Conservation (phyloP, 35 echinoderm and acorn worm genomes). For the Anneissia japonica region DNA sequence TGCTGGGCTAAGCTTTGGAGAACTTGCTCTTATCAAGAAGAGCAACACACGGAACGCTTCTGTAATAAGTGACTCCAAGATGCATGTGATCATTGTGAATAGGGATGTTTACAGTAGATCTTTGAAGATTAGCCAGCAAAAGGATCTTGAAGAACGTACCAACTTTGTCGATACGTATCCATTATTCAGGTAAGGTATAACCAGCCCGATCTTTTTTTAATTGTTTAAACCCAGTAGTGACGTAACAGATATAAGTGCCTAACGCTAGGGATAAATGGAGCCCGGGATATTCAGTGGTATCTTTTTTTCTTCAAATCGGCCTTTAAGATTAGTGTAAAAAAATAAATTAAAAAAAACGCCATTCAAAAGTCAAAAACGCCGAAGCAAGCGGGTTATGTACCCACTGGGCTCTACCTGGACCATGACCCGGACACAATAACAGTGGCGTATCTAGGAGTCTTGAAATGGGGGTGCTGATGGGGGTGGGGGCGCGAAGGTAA, state of each 20-base stretch:
- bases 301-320: background rate
- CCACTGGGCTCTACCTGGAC: too few species aligned
- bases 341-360: too few species aligned
- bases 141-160: slow-evolving; percentile 60
- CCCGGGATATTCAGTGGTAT: background rate
- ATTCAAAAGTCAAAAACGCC: too few species aligned
- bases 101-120: slow-evolving; percentile 64
- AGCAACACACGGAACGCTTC: slow-evolving; percentile 57
- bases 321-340: too few species aligned
- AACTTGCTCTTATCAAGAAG: slow-evolving; percentile 55
- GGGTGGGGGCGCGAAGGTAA: too few species aligned
- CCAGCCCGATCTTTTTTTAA: too few species aligned
- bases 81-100: slow-evolving; percentile 64
- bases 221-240: too few species aligned
- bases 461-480: too few species aligned
- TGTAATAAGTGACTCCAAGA: slow-evolving; percentile 37
- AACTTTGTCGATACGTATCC: slow-evolving; percentile 54
- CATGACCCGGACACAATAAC: too few species aligned
- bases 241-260: background rate
- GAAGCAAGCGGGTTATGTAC: too few species aligned
- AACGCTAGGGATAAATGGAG: too few species aligned
- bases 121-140: slow-evolving; percentile 58
- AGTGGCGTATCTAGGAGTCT: too few species aligned
- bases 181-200: slow-evolving; percentile 59
- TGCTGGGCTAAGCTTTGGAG: slow-evolving; percentile 69